These are phyloP conservation scores for Pteropus alecto DNA, from an alignment of 2,113 vertebrate species.

Conservation along the genomic window DNA sequence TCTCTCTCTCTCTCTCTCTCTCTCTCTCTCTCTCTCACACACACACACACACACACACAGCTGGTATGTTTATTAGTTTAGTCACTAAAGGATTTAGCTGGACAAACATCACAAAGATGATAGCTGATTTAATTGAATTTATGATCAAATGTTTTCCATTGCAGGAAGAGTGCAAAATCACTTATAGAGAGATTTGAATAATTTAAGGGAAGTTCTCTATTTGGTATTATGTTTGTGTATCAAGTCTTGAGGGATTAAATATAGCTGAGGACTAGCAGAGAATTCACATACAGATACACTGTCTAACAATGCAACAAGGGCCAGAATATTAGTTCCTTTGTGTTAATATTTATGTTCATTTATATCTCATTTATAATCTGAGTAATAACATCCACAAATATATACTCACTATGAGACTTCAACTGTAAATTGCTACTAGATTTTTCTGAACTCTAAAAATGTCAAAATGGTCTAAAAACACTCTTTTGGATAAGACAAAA, in stretches of 20 bases:
- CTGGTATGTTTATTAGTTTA: slow-evolving; percentile 80
- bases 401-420: neutral
- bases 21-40: neutral
- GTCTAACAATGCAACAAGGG: neutral
- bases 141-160: slow-evolving; percentile 84
- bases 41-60: slow-evolving; percentile 71
- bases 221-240: slow-evolving; percentile 77
- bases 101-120: slow-evolving; percentile 86
- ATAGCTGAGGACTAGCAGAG: slow-evolving; percentile 63
- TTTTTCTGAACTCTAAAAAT: slow-evolving; percentile 52
- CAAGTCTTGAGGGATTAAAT: slow-evolving; percentile 73
- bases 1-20: neutral
- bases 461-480: slow-evolving; percentile 30
- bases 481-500: slow-evolving; percentile 52
- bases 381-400: neutral
- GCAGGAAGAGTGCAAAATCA: slow-evolving; percentile 81
- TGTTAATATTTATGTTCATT: neutral
- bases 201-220: slow-evolving; percentile 83
- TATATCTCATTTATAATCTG: neutral
- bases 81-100: slow-evolving; percentile 84
- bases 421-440: slow-evolving; percentile 37
- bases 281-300: slow-evolving; percentile 1
- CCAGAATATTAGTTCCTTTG: neutral
- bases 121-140: slow-evolving; percentile 85
- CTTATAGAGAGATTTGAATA: slow-evolving; percentile 85